Conservation (phyloP, 2,113 vertebrate species). For the Ursus arctos region DNA sequence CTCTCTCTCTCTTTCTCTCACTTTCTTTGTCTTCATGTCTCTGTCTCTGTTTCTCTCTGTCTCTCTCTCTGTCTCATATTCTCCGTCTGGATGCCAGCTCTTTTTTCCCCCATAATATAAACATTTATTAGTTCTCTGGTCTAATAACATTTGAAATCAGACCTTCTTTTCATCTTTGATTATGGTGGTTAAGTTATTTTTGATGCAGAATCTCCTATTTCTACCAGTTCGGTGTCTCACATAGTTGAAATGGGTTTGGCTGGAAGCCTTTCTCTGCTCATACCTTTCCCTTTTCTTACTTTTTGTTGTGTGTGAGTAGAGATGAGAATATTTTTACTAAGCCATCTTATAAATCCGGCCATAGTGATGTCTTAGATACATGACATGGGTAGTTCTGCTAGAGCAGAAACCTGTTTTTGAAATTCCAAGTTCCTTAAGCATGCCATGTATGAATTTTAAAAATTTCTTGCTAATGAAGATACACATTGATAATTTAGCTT, state of each 20-base stretch:
- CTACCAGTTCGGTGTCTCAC: background rate
- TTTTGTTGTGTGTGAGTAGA: background rate
- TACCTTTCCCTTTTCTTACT: background rate
- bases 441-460: background rate
- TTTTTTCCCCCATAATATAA: background rate
- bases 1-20: background rate
- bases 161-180: background rate
- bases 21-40: background rate
- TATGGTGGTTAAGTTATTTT: background rate
- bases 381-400: background rate
- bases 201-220: background rate
- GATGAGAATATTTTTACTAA: background rate
- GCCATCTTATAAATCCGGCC: background rate
- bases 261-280: background rate
- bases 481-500: background rate
- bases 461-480: background rate
- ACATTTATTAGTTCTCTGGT: background rate
- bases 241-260: background rate
- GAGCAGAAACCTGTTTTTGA: background rate
- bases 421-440: background rate
- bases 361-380: background rate
- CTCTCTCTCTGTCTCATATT: background rate
- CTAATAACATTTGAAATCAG: background rate
- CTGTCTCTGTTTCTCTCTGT: background rate
- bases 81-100: background rate